Base-by-base conservation (phyloP, 2,797 vertebrate species). In the Coluber constrictor region DNA sequence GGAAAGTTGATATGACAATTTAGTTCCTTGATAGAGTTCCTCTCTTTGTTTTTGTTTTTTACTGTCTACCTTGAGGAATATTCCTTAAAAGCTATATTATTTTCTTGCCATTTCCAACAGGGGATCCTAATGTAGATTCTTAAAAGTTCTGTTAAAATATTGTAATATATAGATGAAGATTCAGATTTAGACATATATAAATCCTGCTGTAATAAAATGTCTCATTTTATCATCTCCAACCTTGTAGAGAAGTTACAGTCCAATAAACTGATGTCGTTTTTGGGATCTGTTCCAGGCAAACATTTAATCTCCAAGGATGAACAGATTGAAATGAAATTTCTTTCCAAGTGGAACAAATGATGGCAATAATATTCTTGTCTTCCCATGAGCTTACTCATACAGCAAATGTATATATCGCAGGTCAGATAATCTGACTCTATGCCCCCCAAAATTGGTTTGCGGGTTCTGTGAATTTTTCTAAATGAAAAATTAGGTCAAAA, bases 351-450 rank as follows among this genome's bases (percentile, higher is more conserved):
- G 92, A 93, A 90, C 93, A 95, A 94, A 61, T 95, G 32, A 92
- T 90, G 61, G 55, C 93, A 94, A 54, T 94, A 88, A 70, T 92
- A 23, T 47, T 61, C 12, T 92, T 91, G 87, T 87, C n/a, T 90
- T 92, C 92, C 96, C 92, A 74, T 93, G 94, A 88, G 63, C 90
- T 91, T 93, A 90, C 92, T 95, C 90, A 92, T 79, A 89, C 20
- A 60, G 27, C 12, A 60, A 51, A n/a, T 43, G 43, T 91, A 60
- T 90, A 59, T 0, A 0, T 10, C 0, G 0, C 5, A 0, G 18
- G 89, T 90, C 61, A 90, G 89, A 54, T 37, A 37, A 55, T 37
- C 32, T 90, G 86, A 7, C 79, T 25, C 37, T 43, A 63, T 55
- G 43, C 55, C n/a, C 5, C 63, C 88, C 23, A 88, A 27, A 86